A percentile compares a stretch with the other conserved stretches of the same genome.
phyloP scores from a whole-genome alignment of 37 sponge, comb jelly and placozoan species.

The Tethya wilhelma region DNA sequence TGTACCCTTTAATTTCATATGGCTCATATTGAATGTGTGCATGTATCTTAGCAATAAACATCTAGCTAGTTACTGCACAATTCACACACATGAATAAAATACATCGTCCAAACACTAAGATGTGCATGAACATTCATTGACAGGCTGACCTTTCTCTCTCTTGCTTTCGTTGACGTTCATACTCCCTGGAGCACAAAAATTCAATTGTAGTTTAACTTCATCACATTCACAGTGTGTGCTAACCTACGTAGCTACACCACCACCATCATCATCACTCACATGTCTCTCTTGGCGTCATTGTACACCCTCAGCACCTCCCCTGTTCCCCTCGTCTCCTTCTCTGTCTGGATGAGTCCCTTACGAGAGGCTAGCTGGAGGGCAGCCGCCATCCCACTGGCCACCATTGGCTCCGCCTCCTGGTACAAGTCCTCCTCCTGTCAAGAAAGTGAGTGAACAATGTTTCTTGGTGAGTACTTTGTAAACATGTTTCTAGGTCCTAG shows the following conservation, averaged over 20 bases:
- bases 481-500: neutral
- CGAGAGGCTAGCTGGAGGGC: slow-evolving; percentile 89
- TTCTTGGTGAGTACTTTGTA: neutral
- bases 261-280: slow-evolving; percentile 18
- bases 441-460: neutral
- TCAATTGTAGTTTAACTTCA: too few relatives aligned
- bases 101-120: too few relatives aligned
- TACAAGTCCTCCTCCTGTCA: slow-evolving; percentile 73
- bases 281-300: slow-evolving; percentile 28
- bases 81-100: neutral
- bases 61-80: too few relatives aligned
- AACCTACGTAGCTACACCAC: too few relatives aligned
- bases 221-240: too few relatives aligned
- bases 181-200: slow-evolving; percentile 39
- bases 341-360: slow-evolving; percentile 77
- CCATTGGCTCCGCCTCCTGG: slow-evolving; percentile 88
- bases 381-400: slow-evolving; percentile 72
- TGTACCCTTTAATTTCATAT: too few relatives aligned
- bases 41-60: too few relatives aligned
- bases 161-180: slow-evolving; percentile 67
- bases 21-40: too few relatives aligned
- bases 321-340: neutral
- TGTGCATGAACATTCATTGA: too few relatives aligned
- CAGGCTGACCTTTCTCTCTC: slow-evolving; percentile 66
- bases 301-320: neutral